Evolutionary conservation across 2,797 vertebrate species (phyloP).

Genomic region (Mus caroli): DNA sequence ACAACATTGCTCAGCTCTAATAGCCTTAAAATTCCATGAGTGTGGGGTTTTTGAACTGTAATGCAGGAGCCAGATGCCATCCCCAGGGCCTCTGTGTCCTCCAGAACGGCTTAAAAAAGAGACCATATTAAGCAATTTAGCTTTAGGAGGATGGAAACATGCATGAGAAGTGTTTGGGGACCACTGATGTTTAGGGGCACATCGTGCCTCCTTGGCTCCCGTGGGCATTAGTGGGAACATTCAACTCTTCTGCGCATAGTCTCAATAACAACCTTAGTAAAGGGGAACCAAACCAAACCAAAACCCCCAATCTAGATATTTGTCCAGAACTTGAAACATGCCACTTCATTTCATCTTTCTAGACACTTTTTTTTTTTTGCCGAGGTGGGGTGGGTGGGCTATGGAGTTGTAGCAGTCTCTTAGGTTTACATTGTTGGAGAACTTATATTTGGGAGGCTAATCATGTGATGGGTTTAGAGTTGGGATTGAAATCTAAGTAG

Average conservation of each 20-base stretch:
- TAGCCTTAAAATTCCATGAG: conserved; percentile 5
- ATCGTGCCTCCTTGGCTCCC: neutral
- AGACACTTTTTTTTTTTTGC: neutral
- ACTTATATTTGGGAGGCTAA: neutral
- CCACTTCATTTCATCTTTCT: neutral
- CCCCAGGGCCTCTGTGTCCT: conserved; percentile 12
- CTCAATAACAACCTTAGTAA: neutral
- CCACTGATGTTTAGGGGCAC: neutral
- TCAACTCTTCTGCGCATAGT: neutral
- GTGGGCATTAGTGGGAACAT: neutral
- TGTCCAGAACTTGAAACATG: neutral
- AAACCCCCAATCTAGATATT: neutral
- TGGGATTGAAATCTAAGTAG: neutral
- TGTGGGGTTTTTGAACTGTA: conserved; percentile 15
- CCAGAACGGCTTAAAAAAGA: conserved; percentile 12
- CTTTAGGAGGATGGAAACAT: neutral
- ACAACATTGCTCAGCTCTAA: neutral
- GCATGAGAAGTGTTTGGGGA: neutral
- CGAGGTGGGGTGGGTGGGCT: neutral
- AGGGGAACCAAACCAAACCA: neutral
- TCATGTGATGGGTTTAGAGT: neutral
- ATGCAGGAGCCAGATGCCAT: conserved; percentile 17
- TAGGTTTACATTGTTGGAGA: conserved; percentile 12
- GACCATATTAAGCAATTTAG: neutral
- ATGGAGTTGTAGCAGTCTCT: neutral